Base-by-base conservation (phyloP, 92 coral and sea anemone genomes). In the Scolanthus callimorphus region DNA sequence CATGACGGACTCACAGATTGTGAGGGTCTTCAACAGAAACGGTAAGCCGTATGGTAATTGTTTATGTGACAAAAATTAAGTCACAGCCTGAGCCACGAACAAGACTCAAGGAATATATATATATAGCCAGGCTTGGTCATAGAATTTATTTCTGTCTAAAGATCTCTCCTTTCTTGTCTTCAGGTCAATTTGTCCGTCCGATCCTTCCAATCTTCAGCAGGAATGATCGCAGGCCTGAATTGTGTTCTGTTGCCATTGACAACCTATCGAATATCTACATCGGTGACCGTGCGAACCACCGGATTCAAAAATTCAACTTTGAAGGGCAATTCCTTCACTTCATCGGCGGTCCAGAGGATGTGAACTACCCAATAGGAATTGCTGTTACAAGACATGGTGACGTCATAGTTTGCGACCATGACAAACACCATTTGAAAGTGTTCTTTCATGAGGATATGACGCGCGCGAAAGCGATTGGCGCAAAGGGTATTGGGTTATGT, bases 231-330 rank as follows among this genome's bases (percentile, higher is more conserved):
- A 70, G 96, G 39, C 97, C 97, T 15, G 78, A 88, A 28, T 71
- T 91, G 20, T 74, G 91, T 25, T 81, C 96, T 41, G 57, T 91
- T 37, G 85, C 89, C 9, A 69, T 72, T 39, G 91, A 78, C 29
- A 65, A 50, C 43, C 71, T 60, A n/a, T 81, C 74, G 17, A 71
- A 71, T 49, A 57, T 91, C 39, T 85, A 88, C 67, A 70, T 80
- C 55, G 86, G 91, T 6, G 97, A 91, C 59, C 70, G 71, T 60
- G 96, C 96, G 44, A 91, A 91, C 61, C 88, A 82, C 67, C 77
- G 88, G 52, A 73, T 91, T 15, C 92, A 88, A 53, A 84, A 91
- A 55, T 91, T 91, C 60, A 70, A 67, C 20, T 71, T 76, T 25
- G 85, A 88, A 20, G 97, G 97, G 4, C 79, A 69, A 27, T 91